phyloP scores from a whole-genome alignment of 2,888 invertebrate genomes.

The Disparrhopalites patrizii region DNA sequence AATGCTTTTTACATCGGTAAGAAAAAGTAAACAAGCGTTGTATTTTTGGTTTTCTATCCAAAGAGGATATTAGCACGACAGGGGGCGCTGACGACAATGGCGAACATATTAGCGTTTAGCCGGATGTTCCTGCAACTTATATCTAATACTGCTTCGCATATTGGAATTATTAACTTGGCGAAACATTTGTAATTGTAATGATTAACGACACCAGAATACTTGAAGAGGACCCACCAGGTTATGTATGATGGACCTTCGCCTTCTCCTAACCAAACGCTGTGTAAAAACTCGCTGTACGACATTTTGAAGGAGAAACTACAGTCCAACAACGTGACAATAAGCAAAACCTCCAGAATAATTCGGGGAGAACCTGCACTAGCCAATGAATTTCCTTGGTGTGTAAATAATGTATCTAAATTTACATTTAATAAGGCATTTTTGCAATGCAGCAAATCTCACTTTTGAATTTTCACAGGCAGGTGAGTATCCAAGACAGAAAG shows the following conservation, averaged over 20 bases:
- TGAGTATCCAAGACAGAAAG: constrained; percentile 51
- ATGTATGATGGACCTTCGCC: constrained; percentile 34
- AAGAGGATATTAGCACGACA: no score
- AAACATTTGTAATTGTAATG: no score
- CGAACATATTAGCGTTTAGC: no score
- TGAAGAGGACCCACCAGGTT: constrained; percentile 45
- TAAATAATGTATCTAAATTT: not conserved
- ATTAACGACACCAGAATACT: constrained; percentile 45
- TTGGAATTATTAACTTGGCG: no score
- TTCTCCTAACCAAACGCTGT: constrained; percentile 38
- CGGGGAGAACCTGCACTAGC: constrained; percentile 50
- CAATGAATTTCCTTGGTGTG: constrained; percentile 45
- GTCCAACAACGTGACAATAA: not conserved
- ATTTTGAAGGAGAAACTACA: constrained; percentile 28
- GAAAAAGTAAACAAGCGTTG: no score
- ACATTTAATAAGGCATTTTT: not conserved
- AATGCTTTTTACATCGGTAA: constrained; percentile 47
- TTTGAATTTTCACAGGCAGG: constrained; percentile 46
- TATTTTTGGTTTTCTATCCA: no score
- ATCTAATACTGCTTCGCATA: no score
- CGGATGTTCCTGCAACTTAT: no score
- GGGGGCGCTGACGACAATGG: no score
- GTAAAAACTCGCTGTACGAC: constrained; percentile 15
- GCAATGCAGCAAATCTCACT: not conserved
- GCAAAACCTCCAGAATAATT: constrained; percentile 49